A percentile compares a stretch with the other conserved stretches of the same genome.
Evolutionary conservation across 2,113 vertebrate genomes (phyloP).

Genomic region (Hippocampus barbouri): DNA sequence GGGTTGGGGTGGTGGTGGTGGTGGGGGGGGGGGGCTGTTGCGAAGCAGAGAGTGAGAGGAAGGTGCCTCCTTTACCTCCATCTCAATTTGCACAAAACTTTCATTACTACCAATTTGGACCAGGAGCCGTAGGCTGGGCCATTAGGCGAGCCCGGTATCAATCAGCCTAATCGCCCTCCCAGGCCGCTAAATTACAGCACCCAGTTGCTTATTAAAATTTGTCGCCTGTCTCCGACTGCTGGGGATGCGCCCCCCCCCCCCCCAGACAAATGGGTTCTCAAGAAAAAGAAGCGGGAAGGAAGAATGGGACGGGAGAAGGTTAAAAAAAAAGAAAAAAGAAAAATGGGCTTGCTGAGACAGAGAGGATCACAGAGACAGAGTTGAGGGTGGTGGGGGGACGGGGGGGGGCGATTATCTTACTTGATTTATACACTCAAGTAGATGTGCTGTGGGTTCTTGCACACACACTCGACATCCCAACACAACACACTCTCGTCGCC

Average conservation of each 20-base stretch:
- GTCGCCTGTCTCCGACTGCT: slow-evolving; percentile 65
- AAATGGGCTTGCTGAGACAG: slow-evolving; percentile 47
- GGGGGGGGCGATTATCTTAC: slow-evolving; percentile 53
- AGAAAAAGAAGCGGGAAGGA: slow-evolving; percentile 23
- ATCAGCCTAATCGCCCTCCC: slow-evolving; percentile 77
- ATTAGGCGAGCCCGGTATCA: slow-evolving; percentile 72
- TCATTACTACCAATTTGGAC: slow-evolving; percentile 77
- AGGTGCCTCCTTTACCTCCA: slow-evolving; percentile 54
- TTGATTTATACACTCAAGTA: slow-evolving; percentile 67
- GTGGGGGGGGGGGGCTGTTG: slow-evolving; percentile 7
- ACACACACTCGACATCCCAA: slow-evolving; percentile 30
- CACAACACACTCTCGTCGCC: slow-evolving; percentile 26
- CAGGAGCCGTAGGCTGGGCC: slow-evolving; percentile 68
- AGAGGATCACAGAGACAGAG: slow-evolving; percentile 26
- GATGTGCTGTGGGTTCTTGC: slow-evolving; percentile 23
- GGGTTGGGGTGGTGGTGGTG: not conserved
- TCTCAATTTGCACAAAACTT: slow-evolving; percentile 81
- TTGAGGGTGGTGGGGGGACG: slow-evolving; percentile 28
- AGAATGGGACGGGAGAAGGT: slow-evolving; percentile 12
- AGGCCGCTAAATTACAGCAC: slow-evolving; percentile 70
- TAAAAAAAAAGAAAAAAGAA: slow-evolving; percentile 1
- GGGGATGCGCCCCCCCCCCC: slow-evolving; percentile 62
- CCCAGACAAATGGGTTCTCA: slow-evolving; percentile 64
- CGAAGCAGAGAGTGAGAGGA: slow-evolving; percentile 22
- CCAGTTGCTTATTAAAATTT: slow-evolving; percentile 72